Percentiles rank a stretch among this genome's conserved stretches.
These are phyloP conservation scores for Elysia chlorotica DNA, from an alignment of 1,140 invertebrate species.

Conservation along the genomic window DNA sequence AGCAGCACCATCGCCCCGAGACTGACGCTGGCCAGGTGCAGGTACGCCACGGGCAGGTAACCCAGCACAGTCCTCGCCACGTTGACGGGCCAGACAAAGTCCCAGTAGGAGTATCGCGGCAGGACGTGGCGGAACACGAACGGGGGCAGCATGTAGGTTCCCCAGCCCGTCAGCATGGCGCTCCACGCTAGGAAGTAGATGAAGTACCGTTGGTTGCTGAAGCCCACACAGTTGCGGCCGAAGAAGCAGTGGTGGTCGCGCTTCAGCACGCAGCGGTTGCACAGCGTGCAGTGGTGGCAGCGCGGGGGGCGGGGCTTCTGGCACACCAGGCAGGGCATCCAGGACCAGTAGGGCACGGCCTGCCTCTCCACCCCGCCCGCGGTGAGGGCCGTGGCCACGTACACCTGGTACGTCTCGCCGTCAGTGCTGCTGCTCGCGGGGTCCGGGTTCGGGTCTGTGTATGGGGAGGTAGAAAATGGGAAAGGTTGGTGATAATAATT, in stretches of 20 bases:
- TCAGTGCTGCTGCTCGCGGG: too few species aligned
- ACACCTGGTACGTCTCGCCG: constrained; percentile 16
- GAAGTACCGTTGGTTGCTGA: constrained; percentile 88
- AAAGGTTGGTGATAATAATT: too few species aligned
- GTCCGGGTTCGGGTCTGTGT: too few species aligned
- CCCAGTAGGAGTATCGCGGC: constrained; percentile 23
- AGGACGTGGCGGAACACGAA: constrained; percentile 25
- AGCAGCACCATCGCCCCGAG: constrained; percentile 25
- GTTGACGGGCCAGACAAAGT: constrained; percentile 35
- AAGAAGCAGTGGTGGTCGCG: constrained; percentile 95
- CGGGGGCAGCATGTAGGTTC: constrained; percentile 12
- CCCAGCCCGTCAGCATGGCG: constrained; percentile 20
- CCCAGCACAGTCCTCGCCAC: constrained; percentile 25
- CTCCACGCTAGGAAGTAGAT: constrained; percentile 75
- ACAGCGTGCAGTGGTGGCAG: constrained; percentile 33
- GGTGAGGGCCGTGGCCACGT: constrained; percentile 9
- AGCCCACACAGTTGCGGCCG: constrained; percentile 86
- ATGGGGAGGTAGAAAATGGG: too few species aligned
- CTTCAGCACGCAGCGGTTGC: constrained; percentile 49
- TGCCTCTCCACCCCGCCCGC: constrained; percentile 4
- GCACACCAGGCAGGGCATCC: constrained; percentile 39
- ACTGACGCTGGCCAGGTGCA: constrained; percentile 16
- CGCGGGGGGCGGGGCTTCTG: constrained; percentile 28
- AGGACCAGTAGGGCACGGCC: constrained; percentile 41
- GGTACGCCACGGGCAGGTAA: constrained; percentile 7